A percentile compares a stretch with the other conserved stretches of the same genome.
Evolutionary conservation across 2,113 vertebrate species (phyloP).

Genomic region (Chloebia gouldiae): DNA sequence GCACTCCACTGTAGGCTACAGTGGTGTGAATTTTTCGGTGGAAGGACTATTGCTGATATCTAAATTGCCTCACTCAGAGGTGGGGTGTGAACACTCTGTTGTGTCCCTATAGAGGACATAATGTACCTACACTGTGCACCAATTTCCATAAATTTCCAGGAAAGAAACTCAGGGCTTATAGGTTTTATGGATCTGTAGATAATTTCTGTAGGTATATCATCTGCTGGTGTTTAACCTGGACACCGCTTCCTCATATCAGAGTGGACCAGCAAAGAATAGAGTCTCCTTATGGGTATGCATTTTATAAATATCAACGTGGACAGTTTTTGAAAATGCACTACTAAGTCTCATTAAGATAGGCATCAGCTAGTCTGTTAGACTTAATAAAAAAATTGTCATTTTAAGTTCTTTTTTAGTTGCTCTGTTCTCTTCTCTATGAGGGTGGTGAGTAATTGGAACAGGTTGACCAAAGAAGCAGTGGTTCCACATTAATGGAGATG

Average conservation of each 20-base stretch:
- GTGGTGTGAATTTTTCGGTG: background rate
- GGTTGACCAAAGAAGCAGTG: background rate
- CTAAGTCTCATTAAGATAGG: background rate
- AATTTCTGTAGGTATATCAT: background rate
- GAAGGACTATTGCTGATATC: background rate
- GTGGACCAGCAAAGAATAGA: background rate
- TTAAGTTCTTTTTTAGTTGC: background rate
- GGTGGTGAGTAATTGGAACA: background rate
- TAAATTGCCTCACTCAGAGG: background rate
- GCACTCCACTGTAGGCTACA: background rate
- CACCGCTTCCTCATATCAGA: background rate
- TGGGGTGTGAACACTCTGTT: background rate
- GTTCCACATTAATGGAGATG: background rate
- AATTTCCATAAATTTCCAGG: background rate
- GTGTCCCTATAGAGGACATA: background rate
- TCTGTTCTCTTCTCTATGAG: background rate
- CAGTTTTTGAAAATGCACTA: background rate
- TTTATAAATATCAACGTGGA: background rate
- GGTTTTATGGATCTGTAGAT: background rate
- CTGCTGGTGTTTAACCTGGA: background rate
- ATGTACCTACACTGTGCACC: rapidly evolving
- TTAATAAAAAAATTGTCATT: background rate
- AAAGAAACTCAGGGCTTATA: background rate
- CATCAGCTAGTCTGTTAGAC: background rate
- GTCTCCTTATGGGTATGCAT: background rate